phyloP scores from a whole-genome alignment of 1,140 invertebrate genomes.

The Hydropsyche tenuis region DNA sequence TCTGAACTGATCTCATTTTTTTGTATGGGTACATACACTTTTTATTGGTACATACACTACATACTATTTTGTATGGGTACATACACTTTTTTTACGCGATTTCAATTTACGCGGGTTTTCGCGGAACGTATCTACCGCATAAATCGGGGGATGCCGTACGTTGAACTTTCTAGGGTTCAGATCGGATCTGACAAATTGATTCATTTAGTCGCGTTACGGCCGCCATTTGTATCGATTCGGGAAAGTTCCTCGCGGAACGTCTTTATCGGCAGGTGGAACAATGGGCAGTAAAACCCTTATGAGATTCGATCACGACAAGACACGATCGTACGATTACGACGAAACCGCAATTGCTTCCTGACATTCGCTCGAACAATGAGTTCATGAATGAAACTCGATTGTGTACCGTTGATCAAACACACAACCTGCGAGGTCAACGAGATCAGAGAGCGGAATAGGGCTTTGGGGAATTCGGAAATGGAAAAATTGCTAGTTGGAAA shows the following conservation, averaged over 20 bases:
- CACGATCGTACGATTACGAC: background rate
- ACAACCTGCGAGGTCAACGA: background rate
- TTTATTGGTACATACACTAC: too few species aligned
- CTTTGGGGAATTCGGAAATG: background rate
- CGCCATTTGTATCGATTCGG: background rate
- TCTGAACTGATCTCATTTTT: too few species aligned
- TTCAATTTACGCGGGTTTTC: too few species aligned
- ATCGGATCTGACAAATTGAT: too few species aligned
- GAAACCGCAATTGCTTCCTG: background rate
- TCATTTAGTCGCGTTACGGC: too few species aligned
- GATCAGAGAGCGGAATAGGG: background rate
- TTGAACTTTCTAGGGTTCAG: too few species aligned
- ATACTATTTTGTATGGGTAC: too few species aligned
- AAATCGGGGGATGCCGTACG: too few species aligned
- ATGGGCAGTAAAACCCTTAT: conserved; percentile 8
- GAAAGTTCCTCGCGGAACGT: background rate
- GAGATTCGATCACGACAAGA: background rate
- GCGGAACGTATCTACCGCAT: too few species aligned
- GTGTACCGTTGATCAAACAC: too few species aligned
- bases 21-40: too few species aligned
- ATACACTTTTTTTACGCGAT: too few species aligned
- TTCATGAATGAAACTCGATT: background rate
- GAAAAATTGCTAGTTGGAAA: background rate
- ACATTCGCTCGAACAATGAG: background rate
- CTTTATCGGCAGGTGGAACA: background rate